Base-by-base conservation (phyloP, 2,888 invertebrate genomes). In the Lamproptera curius region DNA sequence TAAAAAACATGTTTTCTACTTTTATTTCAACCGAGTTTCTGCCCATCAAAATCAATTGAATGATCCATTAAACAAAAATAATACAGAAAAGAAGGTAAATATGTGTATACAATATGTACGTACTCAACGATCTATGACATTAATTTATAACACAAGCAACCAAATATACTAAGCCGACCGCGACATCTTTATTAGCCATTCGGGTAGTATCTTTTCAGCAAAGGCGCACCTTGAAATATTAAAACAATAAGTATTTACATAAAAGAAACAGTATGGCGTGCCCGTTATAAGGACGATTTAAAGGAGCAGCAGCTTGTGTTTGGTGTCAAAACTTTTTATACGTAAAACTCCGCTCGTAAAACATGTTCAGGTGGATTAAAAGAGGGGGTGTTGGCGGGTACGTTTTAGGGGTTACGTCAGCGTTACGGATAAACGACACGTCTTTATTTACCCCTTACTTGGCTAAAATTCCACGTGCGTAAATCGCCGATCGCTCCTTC, bases 351-450 rank as follows among this genome's bases (percentile, higher is more conserved):
- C 68, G 72, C 65, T 76, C 82, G 67, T 84, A 80, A 83, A 84
- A 82, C 76, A 73, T 67, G 80, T 72, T 68, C 75, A 73, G 76
- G 73, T 74, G 79, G 82, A 82, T 83, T 82, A 81, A 79, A 81
- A 73, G 57, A 71, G 74, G 65, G 57, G 58, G 72, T 73, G 65
- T 57, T 65, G 58, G 62, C 56, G 69, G 62, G 28, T 8, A 28
- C 28, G 60, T 62, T 70, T 61, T 51, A 56, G 47, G 48, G 58
- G 60, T 60, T 53, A 42, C 53, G 54, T 49, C 53, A 42, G 52
- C 52, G 51, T 55, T 55, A 56, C 49, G 53, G 53, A 51, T 56
- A 58, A 62, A 61, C 56, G 56, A 52, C 54, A 58, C 57, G 46
- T 52, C 52, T 45, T 55, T 51, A 52, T 59, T 48, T 50, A 53